Evolutionary conservation across 2,888 invertebrate species (phyloP), one percentile per base, ranked within the genome.

Genomic region (Latrodectus hesperus): DNA sequence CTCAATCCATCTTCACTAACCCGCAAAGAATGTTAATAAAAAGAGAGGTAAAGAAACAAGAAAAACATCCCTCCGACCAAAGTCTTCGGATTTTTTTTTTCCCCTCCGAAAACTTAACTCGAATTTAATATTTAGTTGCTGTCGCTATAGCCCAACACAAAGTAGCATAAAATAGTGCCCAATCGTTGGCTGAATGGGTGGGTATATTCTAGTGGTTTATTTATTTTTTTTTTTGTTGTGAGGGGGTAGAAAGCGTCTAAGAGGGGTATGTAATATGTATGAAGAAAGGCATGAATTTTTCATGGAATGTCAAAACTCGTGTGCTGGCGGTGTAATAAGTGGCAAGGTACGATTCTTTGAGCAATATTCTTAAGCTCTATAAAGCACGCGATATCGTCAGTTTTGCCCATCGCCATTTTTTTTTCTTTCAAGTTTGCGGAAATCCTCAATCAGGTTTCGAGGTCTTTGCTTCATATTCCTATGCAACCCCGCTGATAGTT

Each of bases 241-340:
- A 70, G 64, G 49, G 74, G 60, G 55, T 14, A 55, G 16, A 75
- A 75, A 82, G 75, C 60, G 68, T 68, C 70, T 80, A 80, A 72
- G 80, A 64, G 51, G 38, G 49, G 82, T 60, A 82, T 82, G 82
- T 52, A 82, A 82, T 82, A 82, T 82, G 82, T 76, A 82, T 82
- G 82, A 82, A 75, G 82, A 64, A 68, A 70, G 38, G 55, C 82
- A 82, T 82, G 82, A 82, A 82, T 82, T 68, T 82, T 82, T 82
- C 82, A 82, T 82, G 55, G 75, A 55, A 68, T 82, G 82, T 75
- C 82, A 82, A 75, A 82, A 82, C 75, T 82, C 75, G 75, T 70
- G 53, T 55, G 53, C 55, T 82, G 68, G n/a, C 22, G 70, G 60
- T 14, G 75, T 52, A 64, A 80, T 80, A 80, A 75, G 75, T 49